phyloP scores from a whole-genome alignment of 2,888 invertebrate genomes.

The Callinectes sapidus region DNA sequence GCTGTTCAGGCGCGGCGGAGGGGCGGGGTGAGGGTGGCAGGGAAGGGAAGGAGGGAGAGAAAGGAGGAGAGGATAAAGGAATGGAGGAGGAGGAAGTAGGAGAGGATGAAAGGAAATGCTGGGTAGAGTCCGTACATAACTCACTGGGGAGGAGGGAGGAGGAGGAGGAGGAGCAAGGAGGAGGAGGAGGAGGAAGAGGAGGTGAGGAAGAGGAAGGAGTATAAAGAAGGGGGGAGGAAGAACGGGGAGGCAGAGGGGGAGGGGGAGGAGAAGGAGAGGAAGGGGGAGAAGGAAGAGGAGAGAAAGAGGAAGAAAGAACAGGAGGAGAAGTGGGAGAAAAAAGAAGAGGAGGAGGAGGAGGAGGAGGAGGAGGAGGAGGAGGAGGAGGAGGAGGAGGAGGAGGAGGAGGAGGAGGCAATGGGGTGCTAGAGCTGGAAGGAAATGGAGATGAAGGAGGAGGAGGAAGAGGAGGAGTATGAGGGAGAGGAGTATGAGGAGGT shows the following conservation, averaged over 20 bases:
- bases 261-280: neutral
- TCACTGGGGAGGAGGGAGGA: neutral
- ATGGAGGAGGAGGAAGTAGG: neutral
- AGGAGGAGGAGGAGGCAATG: neutral
- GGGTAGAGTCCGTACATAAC: constrained; percentile 28
- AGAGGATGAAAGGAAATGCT: constrained; percentile 2
- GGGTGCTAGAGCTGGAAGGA: neutral
- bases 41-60: constrained; percentile 18
- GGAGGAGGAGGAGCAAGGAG: neutral
- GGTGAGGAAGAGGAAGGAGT: neutral
- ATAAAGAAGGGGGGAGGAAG: neutral
- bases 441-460: neutral
- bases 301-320: neutral
- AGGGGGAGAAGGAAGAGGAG: neutral
- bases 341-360: neutral
- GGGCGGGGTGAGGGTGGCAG: neutral
- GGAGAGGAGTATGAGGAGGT: neutral
- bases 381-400: neutral
- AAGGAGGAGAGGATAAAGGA: constrained; percentile 29
- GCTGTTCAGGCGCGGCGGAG: constrained; percentile 5
- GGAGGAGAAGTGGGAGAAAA: neutral
- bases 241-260: neutral
- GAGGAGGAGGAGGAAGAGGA: neutral
- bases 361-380: neutral
- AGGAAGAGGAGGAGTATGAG: neutral